Conservation (phyloP, 2,888 invertebrate species). For the Alloscopus bannaensis region DNA sequence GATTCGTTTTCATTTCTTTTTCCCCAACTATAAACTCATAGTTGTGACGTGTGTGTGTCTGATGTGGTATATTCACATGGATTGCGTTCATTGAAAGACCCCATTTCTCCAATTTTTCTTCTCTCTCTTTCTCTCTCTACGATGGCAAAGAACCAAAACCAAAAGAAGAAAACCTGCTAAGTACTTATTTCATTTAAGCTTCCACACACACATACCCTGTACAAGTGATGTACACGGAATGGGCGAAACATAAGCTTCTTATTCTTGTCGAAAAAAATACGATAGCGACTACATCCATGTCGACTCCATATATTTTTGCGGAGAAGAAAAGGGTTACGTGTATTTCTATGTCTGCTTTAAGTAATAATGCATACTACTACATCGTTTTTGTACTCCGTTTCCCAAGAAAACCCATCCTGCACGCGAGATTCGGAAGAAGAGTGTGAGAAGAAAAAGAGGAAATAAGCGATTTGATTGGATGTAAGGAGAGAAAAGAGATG, state of each 20-base stretch:
- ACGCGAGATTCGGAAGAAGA: slow-evolving; percentile 32
- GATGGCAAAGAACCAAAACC: not conserved
- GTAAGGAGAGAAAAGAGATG: not conserved
- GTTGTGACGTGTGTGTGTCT: not conserved
- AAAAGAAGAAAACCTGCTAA: slow-evolving; percentile 26
- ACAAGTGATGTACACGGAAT: not conserved
- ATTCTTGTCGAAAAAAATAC: slow-evolving; percentile 18
- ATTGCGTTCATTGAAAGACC: too few relatives aligned
- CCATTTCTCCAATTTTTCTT: not conserved
- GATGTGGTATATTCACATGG: slow-evolving; percentile 9
- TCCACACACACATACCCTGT: not conserved
- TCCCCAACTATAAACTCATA: slow-evolving; percentile 29
- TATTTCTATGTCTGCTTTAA: slow-evolving; percentile 20
- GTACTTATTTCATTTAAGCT: slow-evolving; percentile 2
- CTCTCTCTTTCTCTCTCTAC: not conserved
- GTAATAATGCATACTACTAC: slow-evolving; percentile 34
- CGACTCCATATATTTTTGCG: not conserved
- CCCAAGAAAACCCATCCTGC: slow-evolving; percentile 1
- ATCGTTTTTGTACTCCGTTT: slow-evolving; percentile 13
- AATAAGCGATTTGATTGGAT: not conserved
- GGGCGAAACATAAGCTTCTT: slow-evolving; percentile 23
- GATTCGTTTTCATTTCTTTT: slow-evolving; percentile 36
- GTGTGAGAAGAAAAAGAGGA: not conserved
- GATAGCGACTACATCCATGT: too few relatives aligned
- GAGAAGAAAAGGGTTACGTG: too few relatives aligned